Evolutionary conservation across 2,888 invertebrate species (phyloP), one percentile per base, ranked within the genome.

Genomic region (Salticus scenicus): DNA sequence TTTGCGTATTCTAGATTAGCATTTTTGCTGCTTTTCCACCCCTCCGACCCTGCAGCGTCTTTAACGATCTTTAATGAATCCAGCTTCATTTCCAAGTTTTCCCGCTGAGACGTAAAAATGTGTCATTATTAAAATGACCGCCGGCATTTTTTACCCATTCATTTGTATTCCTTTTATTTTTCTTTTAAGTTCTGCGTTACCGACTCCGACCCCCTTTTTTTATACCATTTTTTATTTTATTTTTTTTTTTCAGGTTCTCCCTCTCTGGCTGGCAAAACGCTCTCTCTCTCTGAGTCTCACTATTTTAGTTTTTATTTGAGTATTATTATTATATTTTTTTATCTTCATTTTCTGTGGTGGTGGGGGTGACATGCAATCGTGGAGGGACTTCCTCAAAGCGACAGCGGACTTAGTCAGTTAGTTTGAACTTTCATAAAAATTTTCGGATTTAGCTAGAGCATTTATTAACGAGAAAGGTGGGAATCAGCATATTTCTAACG

Each of bases 1-100:
- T 83, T 73, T 67, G 77, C 83, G 72, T 77, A 77, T 83, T 83
- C 64, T 77, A 83, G 83, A 83, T 83, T 83, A 83, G 83, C 83
- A 83, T 83, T 83, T 83, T 83, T 57, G 77, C 83, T 77, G 71
- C 67, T 66, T 37, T 42, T 30, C 66, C 75, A 57, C 17, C 51
- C 69, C 41, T 57, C 69, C 73, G 12, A 47, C 51, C 81, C 76
- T 51, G 30, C 63, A 63, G 75, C 75, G 75, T 42, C 71, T 76
- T 83, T 84, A 84, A 84, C 83, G 83, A 84, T 84, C 83, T 72
- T 77, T 84, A 84, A 84, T 84, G 83, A 84, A 84, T 84, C 83
- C 67, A 41, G 83, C 83, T 84, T 84, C 83, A 84, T 84, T 84
- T 77, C 83, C 75, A 75, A 81, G 70, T 81, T 81, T 81, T 75